Evolutionary conservation across 2,113 vertebrate genomes (phyloP), one percentile per base, ranked within the genome.

Genomic region (Puntigrus tetrazona): DNA sequence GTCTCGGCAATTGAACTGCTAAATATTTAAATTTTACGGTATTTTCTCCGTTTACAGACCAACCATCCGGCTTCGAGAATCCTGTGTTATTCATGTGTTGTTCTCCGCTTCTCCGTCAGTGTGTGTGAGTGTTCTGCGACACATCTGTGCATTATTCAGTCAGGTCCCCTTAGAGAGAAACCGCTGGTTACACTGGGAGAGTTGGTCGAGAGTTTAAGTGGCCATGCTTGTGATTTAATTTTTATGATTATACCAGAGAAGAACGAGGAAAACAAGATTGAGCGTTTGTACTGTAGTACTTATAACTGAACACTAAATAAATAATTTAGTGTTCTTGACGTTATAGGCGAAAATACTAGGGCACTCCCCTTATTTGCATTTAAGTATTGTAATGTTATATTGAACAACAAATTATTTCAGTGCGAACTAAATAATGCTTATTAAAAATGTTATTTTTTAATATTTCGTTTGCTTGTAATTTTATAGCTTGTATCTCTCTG

Each of bases 1-100:
- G 50, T 59, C 78, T 29, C 16, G 27, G 38, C 16, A 25, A 43
- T 29, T 79, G 25, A 20, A 29, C 41, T 25, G 78, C 43, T 82
- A 55, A 82, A 82, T 70, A 47, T 67, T 50, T 50, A 3, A 14
- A 81, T 81, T 81, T 50, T 10, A 67, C 61, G 61, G 27, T 25
- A 22, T 65, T 57, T 45, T 27, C 25, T 29, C 25, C 11, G 38
- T 22, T 65, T 34, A 47, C 14, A 43, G 8, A 80, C 41, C 55
- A 47, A 6, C 16, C 45, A 52, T 5, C 34, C 55, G 18, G 38
- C 36, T 25, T n/a, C 34, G n/a, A 9, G 75, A 57, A 57, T 38
- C 31, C 9, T 14, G 38, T 43, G 20, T 73, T 73, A 45, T 27
- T 61, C 11, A 9, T 27, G n/a, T 78, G 31, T 41, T 47, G 27